Conservation (phyloP, 2,797 vertebrate genomes). For the Sebastes kiyomatsui region DNA sequence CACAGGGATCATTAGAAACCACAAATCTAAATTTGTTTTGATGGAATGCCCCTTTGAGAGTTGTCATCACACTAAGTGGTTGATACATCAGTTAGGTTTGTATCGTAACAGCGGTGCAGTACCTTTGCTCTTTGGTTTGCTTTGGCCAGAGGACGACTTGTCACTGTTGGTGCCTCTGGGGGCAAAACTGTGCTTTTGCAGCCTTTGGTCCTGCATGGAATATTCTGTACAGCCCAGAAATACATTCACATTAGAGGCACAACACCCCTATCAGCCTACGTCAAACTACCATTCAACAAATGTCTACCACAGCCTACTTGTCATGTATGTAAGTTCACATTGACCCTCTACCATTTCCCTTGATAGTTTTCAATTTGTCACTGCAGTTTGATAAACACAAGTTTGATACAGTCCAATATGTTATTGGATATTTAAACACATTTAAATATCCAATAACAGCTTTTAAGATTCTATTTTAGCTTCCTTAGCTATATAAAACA, state of each 20-base stretch:
- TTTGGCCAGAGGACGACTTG: slow-evolving; percentile 91
- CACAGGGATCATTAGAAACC: background rate
- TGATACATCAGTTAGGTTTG: slow-evolving; percentile 3
- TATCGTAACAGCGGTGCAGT: slow-evolving; percentile 54
- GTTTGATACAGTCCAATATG: too few relatives aligned
- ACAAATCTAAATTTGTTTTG: background rate
- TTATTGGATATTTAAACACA: background rate
- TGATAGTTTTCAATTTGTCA: background rate
- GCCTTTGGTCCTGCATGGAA: slow-evolving; percentile 89
- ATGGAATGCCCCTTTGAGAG: slow-evolving; percentile 23
- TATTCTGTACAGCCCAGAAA: slow-evolving; percentile 79
- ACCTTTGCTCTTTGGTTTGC: slow-evolving; percentile 98
- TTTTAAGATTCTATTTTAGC: background rate
- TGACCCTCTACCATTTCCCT: background rate
- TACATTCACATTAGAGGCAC: slow-evolving; percentile 59
- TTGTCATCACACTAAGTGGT: background rate
- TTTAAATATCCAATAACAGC: background rate
- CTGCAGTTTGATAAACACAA: background rate
- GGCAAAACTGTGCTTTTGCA: slow-evolving; percentile 92
- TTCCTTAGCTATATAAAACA: background rate
- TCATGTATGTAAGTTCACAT: background rate
- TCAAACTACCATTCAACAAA: background rate
- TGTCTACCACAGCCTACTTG: background rate
- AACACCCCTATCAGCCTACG: slow-evolving; percentile 4
- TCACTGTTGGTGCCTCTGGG: slow-evolving; percentile 88